Conservation (phyloP, 2,888 invertebrate species). For the Tenthredo mesomela region DNA sequence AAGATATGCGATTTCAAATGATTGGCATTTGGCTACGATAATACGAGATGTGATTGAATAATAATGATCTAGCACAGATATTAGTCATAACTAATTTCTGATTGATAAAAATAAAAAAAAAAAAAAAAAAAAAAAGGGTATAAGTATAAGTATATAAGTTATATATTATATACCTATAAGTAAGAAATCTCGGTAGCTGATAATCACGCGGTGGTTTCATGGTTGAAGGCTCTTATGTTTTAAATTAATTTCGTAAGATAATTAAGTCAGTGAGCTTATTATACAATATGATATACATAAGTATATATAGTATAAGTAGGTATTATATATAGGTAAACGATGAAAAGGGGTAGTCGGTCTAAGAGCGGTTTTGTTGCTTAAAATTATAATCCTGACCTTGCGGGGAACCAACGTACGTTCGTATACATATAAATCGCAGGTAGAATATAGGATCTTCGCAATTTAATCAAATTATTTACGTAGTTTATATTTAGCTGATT, state of each 20-base stretch:
- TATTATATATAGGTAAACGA: too few relatives aligned
- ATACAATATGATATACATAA: background rate
- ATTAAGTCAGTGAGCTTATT: background rate
- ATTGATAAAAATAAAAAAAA: background rate
- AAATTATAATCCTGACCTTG: background rate
- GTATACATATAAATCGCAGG: too few relatives aligned
- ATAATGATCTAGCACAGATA: background rate
- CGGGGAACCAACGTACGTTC: too few relatives aligned
- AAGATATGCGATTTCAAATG: background rate
- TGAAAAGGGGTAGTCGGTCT: too few relatives aligned
- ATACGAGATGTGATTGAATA: background rate
- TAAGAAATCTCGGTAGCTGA: background rate
- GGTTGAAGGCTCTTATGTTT: background rate
- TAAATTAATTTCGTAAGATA: background rate
- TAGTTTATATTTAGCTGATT: slow-evolving; percentile 9
- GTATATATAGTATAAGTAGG: background rate
- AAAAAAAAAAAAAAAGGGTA: background rate
- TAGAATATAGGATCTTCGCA: background rate
- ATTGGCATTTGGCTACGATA: background rate
- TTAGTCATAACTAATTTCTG: slow-evolving; percentile 1
- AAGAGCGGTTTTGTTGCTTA: background rate
- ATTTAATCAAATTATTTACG: background rate
- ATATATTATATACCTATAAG: too few relatives aligned
- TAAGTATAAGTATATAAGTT: background rate
- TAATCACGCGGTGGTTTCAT: slow-evolving; percentile 3